Percentiles rank a stretch among this genome's conserved stretches.
phyloP scores from a whole-genome alignment of 2,797 vertebrate species.

The Pteropus rufus region DNA sequence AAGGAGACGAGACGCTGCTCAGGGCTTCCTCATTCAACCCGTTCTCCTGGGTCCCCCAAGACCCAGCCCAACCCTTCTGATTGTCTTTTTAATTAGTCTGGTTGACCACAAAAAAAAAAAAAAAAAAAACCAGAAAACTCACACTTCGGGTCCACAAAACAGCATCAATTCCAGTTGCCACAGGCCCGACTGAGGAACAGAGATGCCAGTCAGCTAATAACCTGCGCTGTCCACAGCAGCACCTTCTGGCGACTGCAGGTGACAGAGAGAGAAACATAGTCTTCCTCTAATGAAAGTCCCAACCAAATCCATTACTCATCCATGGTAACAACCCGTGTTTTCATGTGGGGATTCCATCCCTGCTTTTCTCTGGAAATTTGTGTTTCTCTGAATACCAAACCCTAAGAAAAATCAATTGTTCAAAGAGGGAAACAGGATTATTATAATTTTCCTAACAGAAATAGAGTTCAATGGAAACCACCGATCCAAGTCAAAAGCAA shows the following conservation, averaged over 20 bases:
- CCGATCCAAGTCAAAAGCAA: neutral
- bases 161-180: neutral
- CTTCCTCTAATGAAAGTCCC: neutral
- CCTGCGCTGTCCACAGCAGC: neutral
- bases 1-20: neutral
- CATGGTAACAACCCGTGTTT: neutral
- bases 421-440: neutral
- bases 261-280: no score
- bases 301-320: neutral
- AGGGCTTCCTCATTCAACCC: neutral
- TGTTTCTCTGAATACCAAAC: neutral
- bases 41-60: neutral
- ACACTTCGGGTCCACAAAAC: neutral
- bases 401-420: neutral
- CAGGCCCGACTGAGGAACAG: accelerated
- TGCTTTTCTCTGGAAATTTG: neutral
- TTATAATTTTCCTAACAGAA: neutral
- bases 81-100: neutral
- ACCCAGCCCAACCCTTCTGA: neutral
- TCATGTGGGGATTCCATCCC: neutral
- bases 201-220: neutral
- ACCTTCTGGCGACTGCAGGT: accelerated
- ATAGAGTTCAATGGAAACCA: neutral
- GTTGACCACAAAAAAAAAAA: neutral
- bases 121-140: neutral